Conservation (phyloP, 1,140 invertebrate species). For the Drosophila sturtevanti region DNA sequence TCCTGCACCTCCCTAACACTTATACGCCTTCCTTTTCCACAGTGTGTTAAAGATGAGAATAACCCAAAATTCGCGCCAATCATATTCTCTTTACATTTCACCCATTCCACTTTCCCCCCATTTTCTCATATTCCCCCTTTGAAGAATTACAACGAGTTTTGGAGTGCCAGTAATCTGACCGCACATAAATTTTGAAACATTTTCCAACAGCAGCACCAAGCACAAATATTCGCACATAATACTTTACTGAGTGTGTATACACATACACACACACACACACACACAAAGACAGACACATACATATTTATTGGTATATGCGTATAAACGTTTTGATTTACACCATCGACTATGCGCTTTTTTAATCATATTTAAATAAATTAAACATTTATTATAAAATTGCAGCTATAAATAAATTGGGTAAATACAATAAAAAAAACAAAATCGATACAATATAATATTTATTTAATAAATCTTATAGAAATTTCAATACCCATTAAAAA, state of each 20-base stretch:
- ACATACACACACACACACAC: neutral
- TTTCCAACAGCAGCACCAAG: slow-evolving; percentile 23
- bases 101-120: neutral
- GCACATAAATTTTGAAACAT: slow-evolving; percentile 64
- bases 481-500: neutral
- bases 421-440: slow-evolving; percentile 37
- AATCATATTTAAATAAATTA: slow-evolving; percentile 79
- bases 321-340: slow-evolving; percentile 73
- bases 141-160: slow-evolving; percentile 56
- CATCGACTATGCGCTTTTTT: slow-evolving; percentile 49
- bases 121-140: slow-evolving; percentile 1
- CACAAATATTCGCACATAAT: slow-evolving; percentile 57
- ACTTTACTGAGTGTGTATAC: slow-evolving; percentile 26
- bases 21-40: neutral
- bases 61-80: slow-evolving; percentile 15
- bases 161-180: slow-evolving; percentile 71
- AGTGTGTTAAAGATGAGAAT: slow-evolving; percentile 35
- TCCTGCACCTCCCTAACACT: neutral
- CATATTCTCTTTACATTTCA: neutral
- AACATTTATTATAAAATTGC: slow-evolving; percentile 74
- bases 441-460: slow-evolving; percentile 7
- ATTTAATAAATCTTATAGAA: slow-evolving; percentile 1
- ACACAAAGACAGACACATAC: neutral
- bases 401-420: slow-evolving; percentile 71
- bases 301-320: slow-evolving; percentile 59